Percentiles rank a stretch among this genome's conserved stretches.
These are phyloP conservation scores for Anticlea derivata DNA, from an alignment of 2,888 invertebrate species.

Conservation along the genomic window DNA sequence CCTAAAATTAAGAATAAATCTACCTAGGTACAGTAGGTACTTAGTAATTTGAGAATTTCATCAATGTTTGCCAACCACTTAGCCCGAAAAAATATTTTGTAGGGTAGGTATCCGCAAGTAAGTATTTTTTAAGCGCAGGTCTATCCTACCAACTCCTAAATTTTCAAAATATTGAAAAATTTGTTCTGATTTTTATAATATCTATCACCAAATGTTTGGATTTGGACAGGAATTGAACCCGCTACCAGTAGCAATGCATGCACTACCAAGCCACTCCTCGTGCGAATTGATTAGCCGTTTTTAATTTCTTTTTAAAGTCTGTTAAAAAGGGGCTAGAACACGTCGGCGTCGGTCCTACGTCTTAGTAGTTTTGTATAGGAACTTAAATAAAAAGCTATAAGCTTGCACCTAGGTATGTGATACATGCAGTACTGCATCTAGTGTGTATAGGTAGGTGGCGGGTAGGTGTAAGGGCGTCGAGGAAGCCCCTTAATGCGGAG, in stretches of 20 bases:
- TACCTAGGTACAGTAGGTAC: background rate
- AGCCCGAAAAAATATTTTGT: constrained; percentile 24
- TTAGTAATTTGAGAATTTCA: constrained; percentile 30
- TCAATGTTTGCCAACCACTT: constrained; percentile 34
- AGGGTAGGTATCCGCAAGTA: background rate
- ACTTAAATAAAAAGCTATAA: background rate
- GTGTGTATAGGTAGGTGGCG: constrained; percentile 54
- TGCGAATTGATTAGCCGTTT: no score
- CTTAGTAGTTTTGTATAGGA: background rate
- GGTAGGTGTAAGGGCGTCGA: constrained; percentile 80
- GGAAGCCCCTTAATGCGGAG: constrained; percentile 83
- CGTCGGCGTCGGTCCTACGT: constrained; percentile 1
- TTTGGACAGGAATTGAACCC: no score
- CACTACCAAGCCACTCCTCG: no score
- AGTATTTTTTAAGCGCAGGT: no score
- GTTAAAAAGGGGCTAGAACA: background rate
- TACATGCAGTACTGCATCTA: constrained; percentile 40
- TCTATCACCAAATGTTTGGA: no score
- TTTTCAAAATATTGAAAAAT: no score
- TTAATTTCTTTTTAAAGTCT: background rate
- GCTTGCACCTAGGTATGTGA: constrained; percentile 13
- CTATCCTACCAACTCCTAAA: no score
- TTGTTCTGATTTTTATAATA: no score
- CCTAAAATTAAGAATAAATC: constrained; percentile 21
- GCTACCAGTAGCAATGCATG: no score